Percentiles rank a stretch among this genome's conserved stretches.
Conservation (phyloP, 2,113 vertebrate species). For the Heloderma charlesbogerti region DNA sequence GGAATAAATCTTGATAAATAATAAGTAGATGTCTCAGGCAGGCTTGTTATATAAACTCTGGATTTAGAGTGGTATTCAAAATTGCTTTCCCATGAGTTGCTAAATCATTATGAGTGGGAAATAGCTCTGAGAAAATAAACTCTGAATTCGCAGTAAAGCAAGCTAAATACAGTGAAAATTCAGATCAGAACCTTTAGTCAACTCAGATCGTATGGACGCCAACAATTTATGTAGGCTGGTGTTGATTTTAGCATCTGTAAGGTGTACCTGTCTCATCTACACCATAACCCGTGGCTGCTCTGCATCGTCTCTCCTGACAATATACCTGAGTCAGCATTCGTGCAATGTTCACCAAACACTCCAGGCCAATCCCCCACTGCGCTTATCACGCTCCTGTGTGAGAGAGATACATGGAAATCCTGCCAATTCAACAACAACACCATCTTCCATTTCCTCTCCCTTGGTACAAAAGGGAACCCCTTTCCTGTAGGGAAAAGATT, state of each 20-base stretch:
- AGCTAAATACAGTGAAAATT: conserved; percentile 4
- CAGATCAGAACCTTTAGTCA: background rate
- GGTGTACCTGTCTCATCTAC: background rate
- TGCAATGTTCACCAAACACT: background rate
- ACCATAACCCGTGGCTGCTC: background rate
- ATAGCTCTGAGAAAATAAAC: conserved; percentile 7
- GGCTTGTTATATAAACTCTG: conserved; percentile 28
- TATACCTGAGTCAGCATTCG: background rate
- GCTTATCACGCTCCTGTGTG: background rate
- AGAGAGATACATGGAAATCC: background rate
- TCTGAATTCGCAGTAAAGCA: conserved; percentile 8
- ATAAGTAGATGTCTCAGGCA: conserved; percentile 30
- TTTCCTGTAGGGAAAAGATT: background rate
- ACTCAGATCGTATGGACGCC: background rate
- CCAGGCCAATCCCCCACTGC: background rate
- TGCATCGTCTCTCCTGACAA: background rate
- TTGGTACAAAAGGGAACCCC: background rate
- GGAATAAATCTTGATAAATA: conserved; percentile 40
- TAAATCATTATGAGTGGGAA: conserved; percentile 28
- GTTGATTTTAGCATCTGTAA: background rate
- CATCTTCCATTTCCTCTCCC: background rate
- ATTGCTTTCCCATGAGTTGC: conserved; percentile 36
- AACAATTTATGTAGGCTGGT: background rate
- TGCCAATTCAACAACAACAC: background rate
- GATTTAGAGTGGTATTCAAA: conserved; percentile 32